Evolutionary conservation across 2,888 invertebrate genomes (phyloP).

Genomic region (Pimpla rufipes): DNA sequence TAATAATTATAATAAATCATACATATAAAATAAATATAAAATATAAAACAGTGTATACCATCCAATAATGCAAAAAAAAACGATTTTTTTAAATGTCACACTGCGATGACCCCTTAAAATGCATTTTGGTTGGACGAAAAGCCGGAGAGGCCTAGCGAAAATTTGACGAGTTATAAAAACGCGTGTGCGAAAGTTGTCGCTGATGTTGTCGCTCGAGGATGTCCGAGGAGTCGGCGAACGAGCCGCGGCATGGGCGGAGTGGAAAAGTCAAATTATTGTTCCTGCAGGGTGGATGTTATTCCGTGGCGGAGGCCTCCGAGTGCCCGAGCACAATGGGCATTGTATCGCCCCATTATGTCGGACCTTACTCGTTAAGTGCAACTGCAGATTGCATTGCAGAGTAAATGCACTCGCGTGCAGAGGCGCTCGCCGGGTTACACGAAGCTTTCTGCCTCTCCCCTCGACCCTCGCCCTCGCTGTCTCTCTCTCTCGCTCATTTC

Average conservation of each 20-base stretch:
- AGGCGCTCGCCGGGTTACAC: slow-evolving; percentile 56
- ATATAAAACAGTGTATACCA: too few species aligned
- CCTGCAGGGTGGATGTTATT: slow-evolving; percentile 48
- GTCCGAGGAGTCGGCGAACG: slow-evolving; percentile 8
- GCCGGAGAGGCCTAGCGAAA: not conserved
- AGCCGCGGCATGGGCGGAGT: not conserved
- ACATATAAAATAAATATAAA: too few species aligned
- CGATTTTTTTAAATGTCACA: too few species aligned
- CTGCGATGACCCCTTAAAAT: not conserved
- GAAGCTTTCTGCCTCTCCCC: slow-evolving; percentile 9
- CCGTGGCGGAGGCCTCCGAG: slow-evolving; percentile 24
- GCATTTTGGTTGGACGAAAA: slow-evolving; percentile 3
- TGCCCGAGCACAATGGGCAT: slow-evolving; percentile 60
- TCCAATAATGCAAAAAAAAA: too few species aligned
- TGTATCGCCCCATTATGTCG: slow-evolving; percentile 68
- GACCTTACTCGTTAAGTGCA: slow-evolving; percentile 70
- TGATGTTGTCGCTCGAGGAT: slow-evolving; percentile 22
- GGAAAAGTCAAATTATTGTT: slow-evolving; percentile 57
- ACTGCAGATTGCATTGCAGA: slow-evolving; percentile 69
- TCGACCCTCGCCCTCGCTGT: too few species aligned
- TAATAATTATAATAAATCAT: too few species aligned
- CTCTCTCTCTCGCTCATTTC: not conserved
- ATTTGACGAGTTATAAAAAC: not conserved
- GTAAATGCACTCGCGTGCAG: slow-evolving; percentile 66
- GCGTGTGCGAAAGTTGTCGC: not conserved